These are phyloP conservation scores for Orgyia antiqua DNA, from an alignment of 2,888 invertebrate species.

Conservation along the genomic window DNA sequence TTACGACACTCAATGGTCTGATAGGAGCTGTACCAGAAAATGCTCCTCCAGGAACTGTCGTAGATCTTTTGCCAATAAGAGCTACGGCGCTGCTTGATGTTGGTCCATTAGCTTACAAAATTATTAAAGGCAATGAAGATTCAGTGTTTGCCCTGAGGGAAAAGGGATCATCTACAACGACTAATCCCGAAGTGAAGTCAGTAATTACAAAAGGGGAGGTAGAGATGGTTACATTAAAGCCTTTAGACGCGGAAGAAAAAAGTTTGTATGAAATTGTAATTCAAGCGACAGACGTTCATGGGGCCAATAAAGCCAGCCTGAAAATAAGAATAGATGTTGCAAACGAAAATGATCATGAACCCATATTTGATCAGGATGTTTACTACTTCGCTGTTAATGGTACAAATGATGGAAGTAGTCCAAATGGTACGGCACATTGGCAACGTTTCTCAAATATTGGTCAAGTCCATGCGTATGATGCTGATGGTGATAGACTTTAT, in stretches of 20 bases:
- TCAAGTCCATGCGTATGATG: constrained; percentile 90
- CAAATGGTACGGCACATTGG: constrained; percentile 82
- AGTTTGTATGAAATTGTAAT: constrained; percentile 85
- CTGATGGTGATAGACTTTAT: constrained; percentile 94
- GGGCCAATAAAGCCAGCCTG: constrained; percentile 89
- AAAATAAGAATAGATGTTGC: constrained; percentile 85
- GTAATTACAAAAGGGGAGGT: constrained; percentile 81
- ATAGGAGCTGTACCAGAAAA: constrained; percentile 89
- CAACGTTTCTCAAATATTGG: constrained; percentile 90
- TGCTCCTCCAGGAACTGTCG: constrained; percentile 82
- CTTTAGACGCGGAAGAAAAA: constrained; percentile 88
- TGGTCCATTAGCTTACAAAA: constrained; percentile 87
- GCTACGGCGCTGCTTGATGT: constrained; percentile 82
- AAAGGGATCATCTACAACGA: constrained; percentile 57
- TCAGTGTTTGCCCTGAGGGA: constrained; percentile 85
- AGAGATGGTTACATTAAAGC: constrained; percentile 84
- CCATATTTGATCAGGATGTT: constrained; percentile 86
- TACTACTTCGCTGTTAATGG: constrained; percentile 88
- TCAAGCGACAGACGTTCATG: constrained; percentile 88
- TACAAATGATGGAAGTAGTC: constrained; percentile 74
- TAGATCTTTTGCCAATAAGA: constrained; percentile 84
- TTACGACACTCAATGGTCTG: constrained; percentile 80
- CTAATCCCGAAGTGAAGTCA: constrained; percentile 66
- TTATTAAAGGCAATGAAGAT: constrained; percentile 86
- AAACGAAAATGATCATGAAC: constrained; percentile 96